phyloP scores from a whole-genome alignment of 2,888 invertebrate genomes.

The Dinocampus coccinellae region DNA sequence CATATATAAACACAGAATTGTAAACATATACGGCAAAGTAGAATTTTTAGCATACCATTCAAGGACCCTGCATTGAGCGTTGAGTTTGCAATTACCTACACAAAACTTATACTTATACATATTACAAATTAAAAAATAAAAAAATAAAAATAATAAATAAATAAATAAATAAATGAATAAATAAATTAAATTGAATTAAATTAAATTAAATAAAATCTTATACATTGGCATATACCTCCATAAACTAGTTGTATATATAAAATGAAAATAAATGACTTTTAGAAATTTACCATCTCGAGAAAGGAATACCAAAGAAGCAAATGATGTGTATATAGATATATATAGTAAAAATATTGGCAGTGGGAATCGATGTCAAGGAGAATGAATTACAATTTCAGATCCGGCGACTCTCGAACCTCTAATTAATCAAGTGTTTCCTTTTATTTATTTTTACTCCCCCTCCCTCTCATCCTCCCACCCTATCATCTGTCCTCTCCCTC shows the following conservation, averaged over 20 bases:
- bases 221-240: neutral
- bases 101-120: constrained; percentile 2
- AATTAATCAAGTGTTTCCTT: constrained; percentile 23
- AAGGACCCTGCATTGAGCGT: constrained; percentile 31
- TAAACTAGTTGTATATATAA: neutral
- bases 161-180: no score
- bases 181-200: no score
- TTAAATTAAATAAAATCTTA: no score
- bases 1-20: no score
- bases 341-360: neutral
- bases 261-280: constrained; percentile 7
- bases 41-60: constrained; percentile 36
- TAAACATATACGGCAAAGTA: neutral
- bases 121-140: neutral
- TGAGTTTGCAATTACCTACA: constrained; percentile 7
- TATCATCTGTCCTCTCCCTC: constrained; percentile 10
- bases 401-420: constrained; percentile 21
- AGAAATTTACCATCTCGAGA: constrained; percentile 1
- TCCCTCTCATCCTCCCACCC: constrained; percentile 16
- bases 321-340: neutral
- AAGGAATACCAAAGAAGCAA: neutral
- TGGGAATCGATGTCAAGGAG: constrained; percentile 44
- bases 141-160: no score
- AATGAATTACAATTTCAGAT: constrained; percentile 43
- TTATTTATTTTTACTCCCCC: no score